Conservation (phyloP, 2,113 vertebrate genomes). For the Fulmarus glacialis region DNA sequence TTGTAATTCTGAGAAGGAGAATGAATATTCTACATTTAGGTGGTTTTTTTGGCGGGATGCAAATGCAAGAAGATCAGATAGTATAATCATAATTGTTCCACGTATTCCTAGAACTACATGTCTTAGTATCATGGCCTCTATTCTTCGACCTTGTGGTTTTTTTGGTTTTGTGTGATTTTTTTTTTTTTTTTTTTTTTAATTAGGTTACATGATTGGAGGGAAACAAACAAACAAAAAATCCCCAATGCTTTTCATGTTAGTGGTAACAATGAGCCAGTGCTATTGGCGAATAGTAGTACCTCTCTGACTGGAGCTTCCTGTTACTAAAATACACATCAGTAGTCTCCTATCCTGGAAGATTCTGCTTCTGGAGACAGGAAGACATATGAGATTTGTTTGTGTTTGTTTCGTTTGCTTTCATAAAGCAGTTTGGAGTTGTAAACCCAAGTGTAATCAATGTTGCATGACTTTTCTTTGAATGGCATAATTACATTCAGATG, state of each 20-base stretch:
- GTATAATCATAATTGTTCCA: neutral
- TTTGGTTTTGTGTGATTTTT: neutral
- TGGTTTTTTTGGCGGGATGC: neutral
- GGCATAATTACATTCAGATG: slow-evolving; percentile 67
- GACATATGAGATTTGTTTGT: slow-evolving; percentile 52
- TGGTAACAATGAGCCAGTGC: neutral
- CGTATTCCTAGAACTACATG: neutral
- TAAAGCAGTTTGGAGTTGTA: slow-evolving; percentile 52
- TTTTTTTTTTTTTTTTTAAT: neutral
- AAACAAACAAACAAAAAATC: neutral
- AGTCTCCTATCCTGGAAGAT: slow-evolving; percentile 17
- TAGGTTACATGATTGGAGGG: neutral
- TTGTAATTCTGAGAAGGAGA: neutral
- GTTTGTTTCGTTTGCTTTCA: slow-evolving; percentile 53
- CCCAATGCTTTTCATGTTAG: neutral
- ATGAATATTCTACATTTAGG: neutral
- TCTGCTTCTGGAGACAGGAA: neutral
- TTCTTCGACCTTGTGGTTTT: rapidly evolving
- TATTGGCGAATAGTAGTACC: neutral
- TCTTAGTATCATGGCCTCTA: neutral
- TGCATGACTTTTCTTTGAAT: slow-evolving; percentile 50
- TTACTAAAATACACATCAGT: neutral
- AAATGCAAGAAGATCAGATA: neutral
- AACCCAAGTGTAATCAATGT: slow-evolving; percentile 35
- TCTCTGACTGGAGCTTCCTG: slow-evolving; percentile 43